These are phyloP conservation scores for Echinometra lucunter DNA, from an alignment of 53 echinoderm and acorn worm species.

Conservation along the genomic window DNA sequence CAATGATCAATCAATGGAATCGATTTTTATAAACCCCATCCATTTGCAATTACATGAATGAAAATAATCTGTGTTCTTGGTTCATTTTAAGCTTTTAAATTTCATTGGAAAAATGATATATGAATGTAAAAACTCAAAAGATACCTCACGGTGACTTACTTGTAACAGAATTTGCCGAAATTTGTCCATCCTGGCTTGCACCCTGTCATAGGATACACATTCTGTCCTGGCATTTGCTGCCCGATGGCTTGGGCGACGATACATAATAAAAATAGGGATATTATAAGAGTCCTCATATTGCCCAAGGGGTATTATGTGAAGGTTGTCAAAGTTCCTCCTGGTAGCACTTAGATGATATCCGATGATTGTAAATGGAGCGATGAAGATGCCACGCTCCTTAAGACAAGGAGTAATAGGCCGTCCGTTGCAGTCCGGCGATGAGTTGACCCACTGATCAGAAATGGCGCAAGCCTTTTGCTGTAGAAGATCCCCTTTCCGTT, in stretches of 20 bases:
- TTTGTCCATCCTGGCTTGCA: slow-evolving; percentile 50
- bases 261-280: slow-evolving; percentile 27
- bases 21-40: no score
- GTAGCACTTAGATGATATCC: not conserved
- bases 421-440: not conserved
- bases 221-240: slow-evolving; percentile 14
- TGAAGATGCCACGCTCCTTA: not conserved
- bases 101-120: no score
- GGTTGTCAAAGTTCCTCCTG: not conserved
- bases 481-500: not conserved
- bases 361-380: not conserved
- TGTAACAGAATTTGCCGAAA: slow-evolving; percentile 65
- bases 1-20: no score
- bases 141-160: not conserved
- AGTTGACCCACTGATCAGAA: not conserved
- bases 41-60: no score
- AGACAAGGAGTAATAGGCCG: not conserved
- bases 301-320: not conserved
- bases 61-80: no score
- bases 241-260: not conserved
- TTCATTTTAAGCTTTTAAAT: no score
- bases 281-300: slow-evolving; percentile 39
- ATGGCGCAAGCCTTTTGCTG: not conserved
- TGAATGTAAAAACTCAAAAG: no score
- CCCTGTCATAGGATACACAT: not conserved